Percentiles rank a stretch among this genome's conserved stretches.
Conservation (phyloP, 2,797 vertebrate species). For the Karalla daura region DNA sequence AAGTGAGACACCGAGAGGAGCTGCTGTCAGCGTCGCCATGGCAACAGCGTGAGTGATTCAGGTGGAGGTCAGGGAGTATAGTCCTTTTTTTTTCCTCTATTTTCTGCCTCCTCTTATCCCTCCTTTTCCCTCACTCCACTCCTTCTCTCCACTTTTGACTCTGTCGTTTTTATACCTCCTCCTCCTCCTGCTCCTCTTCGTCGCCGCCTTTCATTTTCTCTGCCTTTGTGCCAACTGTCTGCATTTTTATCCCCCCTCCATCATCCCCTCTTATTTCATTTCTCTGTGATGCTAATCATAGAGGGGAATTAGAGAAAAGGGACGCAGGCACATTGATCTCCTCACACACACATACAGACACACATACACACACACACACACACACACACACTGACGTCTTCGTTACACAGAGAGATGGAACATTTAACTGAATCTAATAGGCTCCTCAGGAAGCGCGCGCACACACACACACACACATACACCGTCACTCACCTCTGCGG, state of each 20-base stretch:
- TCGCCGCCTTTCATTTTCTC: slow-evolving; percentile 54
- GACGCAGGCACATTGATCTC: slow-evolving; percentile 54
- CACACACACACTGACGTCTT: slow-evolving; percentile 55
- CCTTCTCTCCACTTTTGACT: slow-evolving; percentile 21
- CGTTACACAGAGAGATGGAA: slow-evolving; percentile 63
- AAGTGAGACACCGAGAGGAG: slow-evolving; percentile 71
- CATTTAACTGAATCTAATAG: slow-evolving; percentile 65
- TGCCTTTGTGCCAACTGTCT: slow-evolving; percentile 43
- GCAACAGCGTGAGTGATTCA: slow-evolving; percentile 83
- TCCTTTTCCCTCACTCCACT: not conserved
- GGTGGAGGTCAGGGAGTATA: slow-evolving; percentile 79
- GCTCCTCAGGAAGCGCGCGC: slow-evolving; percentile 36
- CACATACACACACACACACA: slow-evolving; percentile 6
- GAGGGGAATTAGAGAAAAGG: slow-evolving; percentile 50
- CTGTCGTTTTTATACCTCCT: slow-evolving; percentile 27
- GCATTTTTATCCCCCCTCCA: slow-evolving; percentile 6
- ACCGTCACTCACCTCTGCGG: slow-evolving; percentile 68
- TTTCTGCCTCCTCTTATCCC: slow-evolving; percentile 43
- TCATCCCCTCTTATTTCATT: slow-evolving; percentile 39
- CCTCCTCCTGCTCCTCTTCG: slow-evolving; percentile 16
- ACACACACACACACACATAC: slow-evolving; percentile 18
- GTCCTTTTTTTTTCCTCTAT: slow-evolving; percentile 48
- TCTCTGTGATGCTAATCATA: slow-evolving; percentile 72
- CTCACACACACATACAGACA: slow-evolving; percentile 8
- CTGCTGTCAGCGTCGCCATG: slow-evolving; percentile 82